Conservation (phyloP, 2,113 vertebrate species). For the Dunckerocampus dactyliophorus region DNA sequence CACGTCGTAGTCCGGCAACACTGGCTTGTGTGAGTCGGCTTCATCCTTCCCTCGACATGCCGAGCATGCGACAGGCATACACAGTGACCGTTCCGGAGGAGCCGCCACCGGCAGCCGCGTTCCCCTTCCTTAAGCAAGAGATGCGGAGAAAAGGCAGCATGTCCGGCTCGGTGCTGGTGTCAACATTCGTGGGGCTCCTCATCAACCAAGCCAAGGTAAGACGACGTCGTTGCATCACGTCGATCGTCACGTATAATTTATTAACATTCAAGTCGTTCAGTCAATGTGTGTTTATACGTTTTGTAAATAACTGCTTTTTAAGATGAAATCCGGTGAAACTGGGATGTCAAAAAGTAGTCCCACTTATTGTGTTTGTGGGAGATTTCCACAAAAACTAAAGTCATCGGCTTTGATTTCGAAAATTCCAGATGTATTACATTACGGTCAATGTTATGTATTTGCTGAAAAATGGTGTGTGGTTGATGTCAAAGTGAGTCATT, state of each 20-base stretch:
- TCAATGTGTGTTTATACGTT: not conserved
- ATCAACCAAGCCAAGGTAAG: constrained; percentile 95
- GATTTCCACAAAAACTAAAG: too few relatives aligned
- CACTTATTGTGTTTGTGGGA: not conserved
- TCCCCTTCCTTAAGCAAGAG: constrained; percentile 82
- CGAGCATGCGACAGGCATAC: constrained; percentile 86
- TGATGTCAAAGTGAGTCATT: constrained; percentile 37
- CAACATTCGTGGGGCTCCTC: constrained; percentile 89
- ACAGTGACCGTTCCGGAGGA: constrained; percentile 88
- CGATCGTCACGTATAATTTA: not conserved
- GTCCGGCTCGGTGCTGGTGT: constrained; percentile 88
- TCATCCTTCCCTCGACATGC: constrained; percentile 51
- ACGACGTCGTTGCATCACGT: not conserved
- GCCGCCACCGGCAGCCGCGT: constrained; percentile 74
- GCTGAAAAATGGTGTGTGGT: constrained; percentile 23
- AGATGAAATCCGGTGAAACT: not conserved
- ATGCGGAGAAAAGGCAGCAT: constrained; percentile 77
- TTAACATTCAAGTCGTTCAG: not conserved
- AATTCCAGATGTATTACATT: not conserved
- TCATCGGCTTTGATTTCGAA: too few relatives aligned
- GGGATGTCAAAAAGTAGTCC: not conserved
- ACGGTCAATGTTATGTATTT: constrained; percentile 3
- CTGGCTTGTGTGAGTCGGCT: constrained; percentile 4
- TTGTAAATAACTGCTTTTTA: not conserved
- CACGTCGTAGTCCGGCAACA: not conserved